phyloP scores from a whole-genome alignment of 2,888 invertebrate species.

The Epicampocera succincta region DNA sequence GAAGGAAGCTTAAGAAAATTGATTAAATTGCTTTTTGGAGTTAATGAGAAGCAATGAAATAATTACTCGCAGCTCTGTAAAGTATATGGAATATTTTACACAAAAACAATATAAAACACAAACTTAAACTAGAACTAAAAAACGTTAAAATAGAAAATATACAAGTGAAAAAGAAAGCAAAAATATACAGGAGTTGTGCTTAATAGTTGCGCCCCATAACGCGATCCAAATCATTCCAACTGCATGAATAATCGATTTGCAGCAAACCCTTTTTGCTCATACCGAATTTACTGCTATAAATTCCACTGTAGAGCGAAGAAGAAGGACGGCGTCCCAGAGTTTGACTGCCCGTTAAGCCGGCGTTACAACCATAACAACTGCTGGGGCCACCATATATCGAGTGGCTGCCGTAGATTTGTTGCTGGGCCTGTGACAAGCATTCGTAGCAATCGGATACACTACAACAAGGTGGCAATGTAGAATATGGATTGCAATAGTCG shows the following conservation, averaged over 20 bases:
- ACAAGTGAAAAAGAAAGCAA: too few relatives aligned
- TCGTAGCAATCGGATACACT: conserved; percentile 79
- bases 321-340: conserved; percentile 71
- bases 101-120: too few relatives aligned
- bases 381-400: conserved; percentile 74
- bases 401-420: conserved; percentile 75
- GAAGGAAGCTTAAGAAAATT: conserved; percentile 4
- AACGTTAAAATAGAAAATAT: too few relatives aligned
- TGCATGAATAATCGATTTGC: conserved; percentile 91
- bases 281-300: conserved; percentile 83
- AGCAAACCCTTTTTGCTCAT: conserved; percentile 90
- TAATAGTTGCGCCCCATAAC: conserved; percentile 83
- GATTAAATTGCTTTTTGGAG: not conserved
- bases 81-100: too few relatives aligned
- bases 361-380: conserved; percentile 72
- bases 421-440: conserved; percentile 73
- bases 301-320: conserved; percentile 80
- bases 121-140: not conserved
- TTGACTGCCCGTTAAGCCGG: conserved; percentile 56
- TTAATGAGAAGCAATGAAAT: too few relatives aligned
- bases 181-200: not conserved
- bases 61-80: too few relatives aligned
- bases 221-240: conserved; percentile 90
- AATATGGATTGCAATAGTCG: conserved; percentile 78
- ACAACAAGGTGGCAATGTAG: conserved; percentile 78